A percentile compares a stretch with the other conserved stretches of the same genome.
phyloP scores from a whole-genome alignment of 2,113 vertebrate genomes.

The Narcine bancroftii region DNA sequence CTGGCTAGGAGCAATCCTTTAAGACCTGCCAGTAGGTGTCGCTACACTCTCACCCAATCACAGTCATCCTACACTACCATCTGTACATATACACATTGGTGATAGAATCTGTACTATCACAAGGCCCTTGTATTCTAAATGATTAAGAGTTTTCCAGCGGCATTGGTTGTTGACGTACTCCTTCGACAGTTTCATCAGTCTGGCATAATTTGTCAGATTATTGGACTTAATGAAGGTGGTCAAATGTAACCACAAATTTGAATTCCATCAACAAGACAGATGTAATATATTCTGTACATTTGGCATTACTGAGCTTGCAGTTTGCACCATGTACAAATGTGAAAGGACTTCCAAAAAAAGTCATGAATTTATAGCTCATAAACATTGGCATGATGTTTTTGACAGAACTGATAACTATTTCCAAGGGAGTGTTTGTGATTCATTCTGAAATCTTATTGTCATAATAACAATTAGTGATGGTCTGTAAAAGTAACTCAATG shows the following conservation, averaged over 20 bases:
- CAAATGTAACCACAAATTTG: neutral
- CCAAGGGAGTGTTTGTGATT: neutral
- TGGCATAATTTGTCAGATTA: neutral
- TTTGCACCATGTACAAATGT: neutral
- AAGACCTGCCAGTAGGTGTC: too few relatives aligned
- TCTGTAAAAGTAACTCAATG: neutral
- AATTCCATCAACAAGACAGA: neutral
- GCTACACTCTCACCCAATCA: too few relatives aligned
- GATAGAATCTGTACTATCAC: too few relatives aligned
- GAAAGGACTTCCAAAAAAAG: neutral
- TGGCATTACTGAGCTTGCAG: neutral
- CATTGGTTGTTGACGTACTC: neutral
- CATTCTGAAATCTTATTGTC: neutral
- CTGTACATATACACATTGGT: too few relatives aligned
- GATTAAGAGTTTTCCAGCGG: neutral
- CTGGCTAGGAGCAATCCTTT: too few relatives aligned
- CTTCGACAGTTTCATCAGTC: neutral
- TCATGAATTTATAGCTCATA: neutral
- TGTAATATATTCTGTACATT: slow-evolving; percentile 6
- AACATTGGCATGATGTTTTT: neutral
- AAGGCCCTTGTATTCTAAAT: neutral
- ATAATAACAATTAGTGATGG: neutral
- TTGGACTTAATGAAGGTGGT: neutral
- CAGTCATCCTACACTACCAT: too few relatives aligned
- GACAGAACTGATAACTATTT: slow-evolving; percentile 1